A percentile compares a stretch with the other conserved stretches of the same genome.
These are phyloP conservation scores for Stenotaenia linearis DNA, from an alignment of 2,888 invertebrate genomes.

Conservation along the genomic window DNA sequence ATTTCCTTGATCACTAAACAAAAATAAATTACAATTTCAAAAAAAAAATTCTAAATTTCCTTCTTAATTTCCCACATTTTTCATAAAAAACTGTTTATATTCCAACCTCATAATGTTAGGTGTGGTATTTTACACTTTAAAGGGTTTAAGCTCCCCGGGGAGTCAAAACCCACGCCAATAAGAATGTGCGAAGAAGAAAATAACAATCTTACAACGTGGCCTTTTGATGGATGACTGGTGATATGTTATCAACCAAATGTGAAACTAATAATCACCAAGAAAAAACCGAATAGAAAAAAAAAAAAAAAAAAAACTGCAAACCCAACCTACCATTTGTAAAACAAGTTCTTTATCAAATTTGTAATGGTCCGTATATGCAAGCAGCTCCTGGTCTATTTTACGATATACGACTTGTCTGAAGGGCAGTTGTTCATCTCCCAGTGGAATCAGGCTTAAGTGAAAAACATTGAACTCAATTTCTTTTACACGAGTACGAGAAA, in stretches of 20 bases:
- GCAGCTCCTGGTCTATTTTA: constrained; percentile 4
- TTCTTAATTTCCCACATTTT: neutral
- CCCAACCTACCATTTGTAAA: neutral
- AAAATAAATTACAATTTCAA: too few species aligned
- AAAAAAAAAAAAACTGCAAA: neutral
- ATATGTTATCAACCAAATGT: neutral
- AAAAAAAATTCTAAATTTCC: neutral
- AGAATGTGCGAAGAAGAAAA: neutral
- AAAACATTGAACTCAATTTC: constrained; percentile 7
- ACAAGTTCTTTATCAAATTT: constrained; percentile 3
- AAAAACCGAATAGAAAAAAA: neutral
- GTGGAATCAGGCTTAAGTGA: neutral
- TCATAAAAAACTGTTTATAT: neutral
- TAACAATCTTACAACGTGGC: neutral
- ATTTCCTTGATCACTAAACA: neutral
- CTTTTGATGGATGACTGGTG: neutral
- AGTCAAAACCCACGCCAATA: neutral
- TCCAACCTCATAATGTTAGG: neutral
- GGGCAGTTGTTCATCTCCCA: neutral
- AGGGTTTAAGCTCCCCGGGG: neutral
- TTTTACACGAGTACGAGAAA: neutral
- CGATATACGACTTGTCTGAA: constrained; percentile 5
- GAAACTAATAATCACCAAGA: neutral
- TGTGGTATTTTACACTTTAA: neutral
- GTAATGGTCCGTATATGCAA: neutral